These are phyloP conservation scores for Athrips mouffetella DNA, from an alignment of 2,888 invertebrate species.

Conservation along the genomic window DNA sequence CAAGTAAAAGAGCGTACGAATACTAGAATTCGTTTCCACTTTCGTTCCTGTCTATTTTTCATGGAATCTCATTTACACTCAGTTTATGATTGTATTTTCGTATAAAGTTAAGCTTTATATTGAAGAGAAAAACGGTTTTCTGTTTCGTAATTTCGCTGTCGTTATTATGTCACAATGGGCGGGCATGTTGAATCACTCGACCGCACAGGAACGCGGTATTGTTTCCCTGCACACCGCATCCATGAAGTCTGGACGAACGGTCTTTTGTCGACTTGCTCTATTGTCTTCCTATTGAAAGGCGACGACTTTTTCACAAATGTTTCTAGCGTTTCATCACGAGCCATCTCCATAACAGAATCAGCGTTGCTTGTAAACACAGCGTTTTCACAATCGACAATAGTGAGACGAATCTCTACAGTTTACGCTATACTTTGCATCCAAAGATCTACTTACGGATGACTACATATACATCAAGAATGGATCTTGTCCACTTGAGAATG, in stretches of 20 bases:
- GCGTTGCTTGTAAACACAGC: not conserved
- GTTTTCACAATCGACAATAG: not conserved
- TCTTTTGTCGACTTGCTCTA: conserved; percentile 60
- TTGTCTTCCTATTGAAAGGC: conserved; percentile 64
- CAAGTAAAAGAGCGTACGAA: no score
- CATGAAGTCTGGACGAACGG: conserved; percentile 52
- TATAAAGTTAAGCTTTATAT: conserved; percentile 26
- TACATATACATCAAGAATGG: conserved; percentile 51
- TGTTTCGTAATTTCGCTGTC: conserved; percentile 25
- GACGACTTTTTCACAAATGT: conserved; percentile 36
- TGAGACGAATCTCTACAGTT: not conserved
- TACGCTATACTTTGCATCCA: conserved; percentile 28
- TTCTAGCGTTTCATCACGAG: conserved; percentile 42
- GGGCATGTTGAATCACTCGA: conserved; percentile 61
- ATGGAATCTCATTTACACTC: no score
- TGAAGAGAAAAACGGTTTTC: conserved; percentile 23
- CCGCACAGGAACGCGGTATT: conserved; percentile 62
- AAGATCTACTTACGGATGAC: not conserved
- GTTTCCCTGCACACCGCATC: conserved; percentile 53
- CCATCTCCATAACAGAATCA: conserved; percentile 28
- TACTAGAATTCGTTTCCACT: no score
- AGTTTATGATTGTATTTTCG: no score
- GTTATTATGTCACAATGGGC: conserved; percentile 44
- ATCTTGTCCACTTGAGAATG: conserved; percentile 57
- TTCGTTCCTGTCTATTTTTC: no score